Evolutionary conservation across 2,888 invertebrate genomes (phyloP).

Genomic region (Globia sparganii): DNA sequence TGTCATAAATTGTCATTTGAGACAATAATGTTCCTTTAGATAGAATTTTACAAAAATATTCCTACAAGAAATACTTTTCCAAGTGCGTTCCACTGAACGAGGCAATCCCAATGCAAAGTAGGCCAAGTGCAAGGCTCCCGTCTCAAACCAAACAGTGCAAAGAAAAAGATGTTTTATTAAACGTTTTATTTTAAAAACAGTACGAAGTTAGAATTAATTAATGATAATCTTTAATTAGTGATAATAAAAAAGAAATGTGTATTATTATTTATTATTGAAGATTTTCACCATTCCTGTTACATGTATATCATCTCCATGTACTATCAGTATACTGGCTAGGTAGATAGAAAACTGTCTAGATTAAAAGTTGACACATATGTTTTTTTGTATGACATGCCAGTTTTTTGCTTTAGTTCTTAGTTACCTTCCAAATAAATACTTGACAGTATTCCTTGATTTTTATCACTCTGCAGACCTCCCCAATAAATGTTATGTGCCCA

Average conservation of each 20-base stretch:
- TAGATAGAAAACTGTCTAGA: not conserved
- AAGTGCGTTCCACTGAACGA: slow-evolving; percentile 22
- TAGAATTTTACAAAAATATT: not conserved
- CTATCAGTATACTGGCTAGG: not conserved
- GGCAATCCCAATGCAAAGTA: slow-evolving; percentile 25
- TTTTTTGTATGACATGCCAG: not conserved
- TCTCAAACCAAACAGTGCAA: slow-evolving; percentile 16
- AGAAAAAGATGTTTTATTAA: slow-evolving; percentile 11
- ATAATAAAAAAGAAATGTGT: slow-evolving; percentile 5
- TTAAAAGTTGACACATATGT: not conserved
- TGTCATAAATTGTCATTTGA: not conserved
- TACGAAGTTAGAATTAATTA: slow-evolving; percentile 27
- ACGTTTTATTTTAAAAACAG: slow-evolving; percentile 33
- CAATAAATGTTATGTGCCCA: not conserved
- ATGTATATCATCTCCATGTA: not conserved
- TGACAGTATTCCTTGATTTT: not conserved
- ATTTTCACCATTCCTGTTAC: not conserved
- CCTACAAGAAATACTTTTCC: slow-evolving; percentile 2
- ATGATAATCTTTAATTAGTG: slow-evolving; percentile 14
- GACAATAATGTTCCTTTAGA: not conserved
- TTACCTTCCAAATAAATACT: not conserved
- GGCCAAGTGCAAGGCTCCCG: slow-evolving; percentile 36
- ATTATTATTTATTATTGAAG: too few relatives aligned
- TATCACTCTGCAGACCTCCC: not conserved
- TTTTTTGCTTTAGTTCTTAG: not conserved